A percentile compares a stretch with the other conserved stretches of the same genome.
Conservation (phyloP, 2,113 vertebrate genomes). For the Tretioscincus oriximinensis region DNA sequence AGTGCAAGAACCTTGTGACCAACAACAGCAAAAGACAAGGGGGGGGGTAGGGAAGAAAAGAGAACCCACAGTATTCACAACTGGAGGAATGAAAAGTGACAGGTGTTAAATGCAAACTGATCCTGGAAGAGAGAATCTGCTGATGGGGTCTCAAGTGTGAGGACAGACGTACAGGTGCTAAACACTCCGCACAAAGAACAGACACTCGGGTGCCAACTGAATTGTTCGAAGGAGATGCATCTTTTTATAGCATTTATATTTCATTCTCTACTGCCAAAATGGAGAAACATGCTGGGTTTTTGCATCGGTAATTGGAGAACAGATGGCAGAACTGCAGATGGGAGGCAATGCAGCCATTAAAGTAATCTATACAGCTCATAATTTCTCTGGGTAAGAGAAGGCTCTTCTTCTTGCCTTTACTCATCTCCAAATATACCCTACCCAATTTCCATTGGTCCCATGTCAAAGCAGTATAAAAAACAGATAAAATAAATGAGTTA, state of each 20-base stretch:
- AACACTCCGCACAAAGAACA: slow-evolving; percentile 66
- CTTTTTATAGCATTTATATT: slow-evolving; percentile 70
- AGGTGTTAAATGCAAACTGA: accelerated
- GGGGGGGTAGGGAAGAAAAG: too few species aligned
- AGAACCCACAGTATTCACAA: neutral
- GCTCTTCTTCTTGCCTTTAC: neutral
- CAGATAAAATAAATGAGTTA: neutral
- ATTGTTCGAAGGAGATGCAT: slow-evolving; percentile 69
- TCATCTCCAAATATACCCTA: neutral
- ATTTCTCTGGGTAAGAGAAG: slow-evolving; percentile 57
- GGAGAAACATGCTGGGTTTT: slow-evolving; percentile 76
- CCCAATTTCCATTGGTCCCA: neutral
- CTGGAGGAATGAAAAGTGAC: accelerated
- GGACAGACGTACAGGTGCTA: slow-evolving; percentile 60
- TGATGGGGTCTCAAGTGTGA: neutral
- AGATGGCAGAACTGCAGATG: slow-evolving; percentile 73
- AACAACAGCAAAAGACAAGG: too few species aligned
- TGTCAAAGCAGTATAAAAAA: neutral
- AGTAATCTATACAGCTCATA: slow-evolving; percentile 77
- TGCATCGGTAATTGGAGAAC: slow-evolving; percentile 78
- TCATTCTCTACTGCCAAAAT: slow-evolving; percentile 74
- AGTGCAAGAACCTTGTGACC: too few species aligned
- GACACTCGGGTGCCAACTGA: slow-evolving; percentile 57
- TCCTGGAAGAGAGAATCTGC: neutral
- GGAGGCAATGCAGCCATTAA: slow-evolving; percentile 75